Conservation (phyloP, 2,888 invertebrate genomes). For the Sinohyriopsis cumingii region DNA sequence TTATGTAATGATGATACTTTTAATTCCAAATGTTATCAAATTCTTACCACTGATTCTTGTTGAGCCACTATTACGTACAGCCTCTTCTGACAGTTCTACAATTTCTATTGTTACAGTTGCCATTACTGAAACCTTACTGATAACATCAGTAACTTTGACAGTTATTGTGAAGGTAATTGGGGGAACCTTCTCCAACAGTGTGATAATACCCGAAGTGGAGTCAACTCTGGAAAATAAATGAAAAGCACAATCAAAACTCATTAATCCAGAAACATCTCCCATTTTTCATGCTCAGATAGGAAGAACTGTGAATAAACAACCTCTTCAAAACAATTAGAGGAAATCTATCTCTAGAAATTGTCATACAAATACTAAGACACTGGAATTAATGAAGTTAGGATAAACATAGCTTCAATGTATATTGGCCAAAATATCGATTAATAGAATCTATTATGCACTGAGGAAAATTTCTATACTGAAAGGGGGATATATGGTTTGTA, state of each 20-base stretch:
- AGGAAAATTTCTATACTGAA: too few relatives aligned
- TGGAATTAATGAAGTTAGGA: too few relatives aligned
- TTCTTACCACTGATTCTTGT: conserved; percentile 80
- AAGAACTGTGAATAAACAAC: too few relatives aligned
- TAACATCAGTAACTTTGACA: conserved; percentile 85
- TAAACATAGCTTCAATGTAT: too few relatives aligned
- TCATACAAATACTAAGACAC: too few relatives aligned
- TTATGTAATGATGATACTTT: conserved; percentile 7
- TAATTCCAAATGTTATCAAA: background rate
- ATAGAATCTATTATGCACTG: too few relatives aligned
- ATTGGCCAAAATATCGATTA: too few relatives aligned
- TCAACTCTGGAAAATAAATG: conserved; percentile 78
- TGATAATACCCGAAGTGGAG: conserved; percentile 93
- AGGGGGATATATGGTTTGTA: too few relatives aligned
- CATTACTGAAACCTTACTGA: conserved; percentile 83
- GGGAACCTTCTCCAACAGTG: conserved; percentile 92
- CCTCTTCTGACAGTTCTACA: conserved; percentile 94
- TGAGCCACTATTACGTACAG: conserved; percentile 96
- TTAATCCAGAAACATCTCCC: too few relatives aligned
- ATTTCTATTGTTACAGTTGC: conserved; percentile 96
- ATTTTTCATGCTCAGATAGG: too few relatives aligned
- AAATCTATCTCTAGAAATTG: too few relatives aligned
- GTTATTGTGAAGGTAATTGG: conserved; percentile 86
- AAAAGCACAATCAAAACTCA: background rate
- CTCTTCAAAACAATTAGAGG: too few relatives aligned